phyloP scores from a whole-genome alignment of 2,797 vertebrate genomes.

The Alosa sapidissima region DNA sequence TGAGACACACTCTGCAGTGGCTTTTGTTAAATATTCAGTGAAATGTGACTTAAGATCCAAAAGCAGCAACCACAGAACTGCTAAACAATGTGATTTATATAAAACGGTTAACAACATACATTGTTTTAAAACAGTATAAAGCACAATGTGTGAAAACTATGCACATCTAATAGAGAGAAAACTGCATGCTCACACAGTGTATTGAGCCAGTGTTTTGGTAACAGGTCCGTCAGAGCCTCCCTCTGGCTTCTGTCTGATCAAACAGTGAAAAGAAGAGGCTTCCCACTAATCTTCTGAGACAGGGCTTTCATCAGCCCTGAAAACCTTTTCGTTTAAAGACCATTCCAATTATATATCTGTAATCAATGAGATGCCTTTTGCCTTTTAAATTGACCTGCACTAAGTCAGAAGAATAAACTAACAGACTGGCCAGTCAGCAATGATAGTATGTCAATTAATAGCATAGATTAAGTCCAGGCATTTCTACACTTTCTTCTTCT shows the following conservation, averaged over 20 bases:
- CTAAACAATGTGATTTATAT: too few species aligned
- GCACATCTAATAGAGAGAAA: not conserved
- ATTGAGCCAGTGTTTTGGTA: not conserved
- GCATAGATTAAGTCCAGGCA: not conserved
- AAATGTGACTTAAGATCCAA: not conserved
- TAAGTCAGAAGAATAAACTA: not conserved
- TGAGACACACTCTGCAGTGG: not conserved
- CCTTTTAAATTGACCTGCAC: not conserved
- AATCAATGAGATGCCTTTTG: not conserved
- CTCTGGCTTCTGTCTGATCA: not conserved
- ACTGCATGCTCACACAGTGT: not conserved
- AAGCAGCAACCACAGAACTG: too few species aligned
- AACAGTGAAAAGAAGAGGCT: not conserved
- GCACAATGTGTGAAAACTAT: not conserved
- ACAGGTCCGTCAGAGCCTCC: not conserved
- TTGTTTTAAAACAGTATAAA: too few species aligned
- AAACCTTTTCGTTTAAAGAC: not conserved
- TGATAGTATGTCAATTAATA: not conserved
- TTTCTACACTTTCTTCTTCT: not conserved
- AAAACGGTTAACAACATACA: too few species aligned
- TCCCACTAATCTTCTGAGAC: not conserved
- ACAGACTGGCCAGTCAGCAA: not conserved
- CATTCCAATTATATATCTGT: constrained; percentile 1
- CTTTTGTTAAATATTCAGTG: not conserved
- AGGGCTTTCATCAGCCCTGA: not conserved